Evolutionary conservation across 2,113 vertebrate genomes (phyloP).

Genomic region (Hypanus sabinus): DNA sequence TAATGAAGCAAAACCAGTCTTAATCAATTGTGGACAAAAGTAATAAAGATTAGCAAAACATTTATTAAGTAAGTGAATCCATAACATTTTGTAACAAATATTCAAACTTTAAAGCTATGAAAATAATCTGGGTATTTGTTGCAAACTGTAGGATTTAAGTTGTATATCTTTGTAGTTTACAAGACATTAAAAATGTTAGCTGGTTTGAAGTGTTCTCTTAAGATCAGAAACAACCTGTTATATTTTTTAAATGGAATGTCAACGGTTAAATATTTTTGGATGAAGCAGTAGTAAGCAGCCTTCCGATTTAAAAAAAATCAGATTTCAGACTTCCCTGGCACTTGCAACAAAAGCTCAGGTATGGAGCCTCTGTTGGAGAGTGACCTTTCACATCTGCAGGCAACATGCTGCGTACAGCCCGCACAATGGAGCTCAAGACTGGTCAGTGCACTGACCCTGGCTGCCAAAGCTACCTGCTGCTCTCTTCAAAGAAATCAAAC

Average conservation of each 20-base stretch:
- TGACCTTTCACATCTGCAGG: slow-evolving; percentile 76
- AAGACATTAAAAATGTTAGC: no score
- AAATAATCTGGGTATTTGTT: neutral
- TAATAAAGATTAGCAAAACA: neutral
- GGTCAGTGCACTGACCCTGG: slow-evolving; percentile 57
- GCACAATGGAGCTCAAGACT: slow-evolving; percentile 63
- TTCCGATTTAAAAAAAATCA: slow-evolving; percentile 47
- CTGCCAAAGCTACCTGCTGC: slow-evolving; percentile 89
- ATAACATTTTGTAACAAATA: neutral
- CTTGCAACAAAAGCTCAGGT: slow-evolving; percentile 56
- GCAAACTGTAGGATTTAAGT: neutral
- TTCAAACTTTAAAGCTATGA: neutral
- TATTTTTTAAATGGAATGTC: slow-evolving; percentile 29
- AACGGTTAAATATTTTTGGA: slow-evolving; percentile 39
- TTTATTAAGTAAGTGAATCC: neutral
- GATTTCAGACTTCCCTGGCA: slow-evolving; percentile 48
- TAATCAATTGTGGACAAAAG: neutral
- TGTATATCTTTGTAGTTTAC: neutral
- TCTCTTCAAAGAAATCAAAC: slow-evolving; percentile 79
- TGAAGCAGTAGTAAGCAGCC: slow-evolving; percentile 40
- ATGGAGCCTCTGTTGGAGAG: slow-evolving; percentile 64
- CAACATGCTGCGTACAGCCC: slow-evolving; percentile 45
- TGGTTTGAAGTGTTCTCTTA: neutral
- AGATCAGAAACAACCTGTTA: neutral
- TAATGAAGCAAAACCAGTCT: neutral